These are phyloP conservation scores for Malaclemys terrapin DNA, from an alignment of 2,113 vertebrate genomes.

Conservation along the genomic window DNA sequence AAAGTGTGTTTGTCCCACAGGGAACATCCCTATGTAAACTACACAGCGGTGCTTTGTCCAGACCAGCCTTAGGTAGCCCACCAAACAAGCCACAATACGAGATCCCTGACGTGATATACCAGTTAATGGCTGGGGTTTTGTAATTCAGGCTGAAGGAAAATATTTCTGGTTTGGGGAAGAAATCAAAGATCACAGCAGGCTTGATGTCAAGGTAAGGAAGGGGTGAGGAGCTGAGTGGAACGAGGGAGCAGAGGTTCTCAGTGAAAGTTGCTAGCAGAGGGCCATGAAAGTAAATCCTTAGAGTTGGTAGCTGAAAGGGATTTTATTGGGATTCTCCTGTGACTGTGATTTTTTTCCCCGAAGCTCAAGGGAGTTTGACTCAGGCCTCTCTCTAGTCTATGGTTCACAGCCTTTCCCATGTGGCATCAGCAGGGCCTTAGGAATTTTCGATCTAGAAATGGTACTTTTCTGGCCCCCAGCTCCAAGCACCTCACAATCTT, in stretches of 20 bases:
- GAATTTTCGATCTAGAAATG: no score
- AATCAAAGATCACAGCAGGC: background rate
- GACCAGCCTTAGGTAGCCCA: background rate
- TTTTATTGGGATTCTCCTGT: no score
- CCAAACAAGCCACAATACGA: background rate
- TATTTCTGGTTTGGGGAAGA: background rate
- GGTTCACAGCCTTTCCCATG: no score
- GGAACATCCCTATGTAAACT: background rate
- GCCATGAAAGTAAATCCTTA: background rate
- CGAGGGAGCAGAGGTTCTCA: background rate
- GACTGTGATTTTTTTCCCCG: background rate
- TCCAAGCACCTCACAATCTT: no score
- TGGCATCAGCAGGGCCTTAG: no score
- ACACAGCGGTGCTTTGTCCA: background rate
- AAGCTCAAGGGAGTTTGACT: no score
- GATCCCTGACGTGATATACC: background rate
- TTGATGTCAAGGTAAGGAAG: background rate
- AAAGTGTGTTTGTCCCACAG: background rate
- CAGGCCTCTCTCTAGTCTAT: no score
- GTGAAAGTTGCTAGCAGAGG: background rate
- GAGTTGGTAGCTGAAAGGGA: background rate
- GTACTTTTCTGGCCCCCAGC: no score
- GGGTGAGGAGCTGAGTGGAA: background rate
- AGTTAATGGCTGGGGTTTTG: background rate
- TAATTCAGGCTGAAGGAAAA: background rate